Conservation (phyloP, 2,113 vertebrate species). For the Formicarius rufipectus region DNA sequence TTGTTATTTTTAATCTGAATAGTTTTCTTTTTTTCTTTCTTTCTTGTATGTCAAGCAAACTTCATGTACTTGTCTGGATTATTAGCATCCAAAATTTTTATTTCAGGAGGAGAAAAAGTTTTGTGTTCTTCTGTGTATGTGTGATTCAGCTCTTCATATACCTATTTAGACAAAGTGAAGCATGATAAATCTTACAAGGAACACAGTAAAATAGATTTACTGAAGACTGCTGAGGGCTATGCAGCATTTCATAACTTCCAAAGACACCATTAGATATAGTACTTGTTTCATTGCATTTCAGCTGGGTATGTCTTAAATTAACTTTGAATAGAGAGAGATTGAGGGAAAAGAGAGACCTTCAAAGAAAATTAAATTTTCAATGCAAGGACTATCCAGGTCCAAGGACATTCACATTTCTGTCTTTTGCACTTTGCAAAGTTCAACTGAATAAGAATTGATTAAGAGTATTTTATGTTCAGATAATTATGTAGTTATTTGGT, state of each 20-base stretch:
- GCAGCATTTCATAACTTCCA: background rate
- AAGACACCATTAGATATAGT: background rate
- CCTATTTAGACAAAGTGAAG: background rate
- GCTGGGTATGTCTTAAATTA: background rate
- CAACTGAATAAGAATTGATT: background rate
- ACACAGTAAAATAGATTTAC: background rate
- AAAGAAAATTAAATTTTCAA: background rate
- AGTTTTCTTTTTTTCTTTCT: background rate
- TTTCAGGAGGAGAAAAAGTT: background rate
- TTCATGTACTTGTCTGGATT: background rate
- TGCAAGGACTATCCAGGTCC: background rate
- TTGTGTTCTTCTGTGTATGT: background rate
- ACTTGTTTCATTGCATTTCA: background rate
- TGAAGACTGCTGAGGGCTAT: background rate
- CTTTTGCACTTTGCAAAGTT: conserved; percentile 8
- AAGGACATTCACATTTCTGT: background rate
- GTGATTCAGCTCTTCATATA: background rate
- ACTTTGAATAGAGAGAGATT: background rate
- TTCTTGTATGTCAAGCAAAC: background rate
- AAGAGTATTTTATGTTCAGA: background rate
- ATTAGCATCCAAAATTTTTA: background rate
- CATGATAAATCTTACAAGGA: background rate
- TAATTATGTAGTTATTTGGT: conserved; percentile 2
- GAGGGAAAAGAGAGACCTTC: background rate
- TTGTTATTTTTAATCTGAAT: background rate